A percentile compares a stretch with the other conserved stretches of the same genome.
These are phyloP conservation scores for Xerus inauris DNA, from an alignment of 2,113 vertebrate species.

Conservation along the genomic window DNA sequence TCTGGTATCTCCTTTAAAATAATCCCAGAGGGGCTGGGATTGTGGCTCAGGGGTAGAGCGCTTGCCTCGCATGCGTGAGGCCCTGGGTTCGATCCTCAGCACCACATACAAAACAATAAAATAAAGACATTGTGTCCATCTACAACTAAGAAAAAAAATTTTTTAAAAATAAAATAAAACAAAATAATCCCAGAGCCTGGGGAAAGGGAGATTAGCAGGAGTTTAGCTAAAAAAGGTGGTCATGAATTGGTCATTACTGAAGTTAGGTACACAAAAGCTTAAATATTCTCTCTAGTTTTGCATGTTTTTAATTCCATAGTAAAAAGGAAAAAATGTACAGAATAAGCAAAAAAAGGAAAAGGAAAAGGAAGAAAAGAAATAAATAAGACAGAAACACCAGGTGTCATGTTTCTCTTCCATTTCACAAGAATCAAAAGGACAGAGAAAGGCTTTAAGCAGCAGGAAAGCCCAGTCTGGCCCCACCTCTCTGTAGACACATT, in stretches of 20 bases:
- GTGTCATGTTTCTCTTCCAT: neutral
- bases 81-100: too few relatives aligned
- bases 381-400: neutral
- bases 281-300: neutral
- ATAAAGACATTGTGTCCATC: too few relatives aligned
- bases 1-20: slow-evolving; percentile 38
- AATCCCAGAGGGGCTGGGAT: slow-evolving; percentile 3
- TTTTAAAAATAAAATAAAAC: too few relatives aligned
- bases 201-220: neutral
- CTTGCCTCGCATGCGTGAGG: too few relatives aligned
- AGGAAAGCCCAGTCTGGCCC: neutral
- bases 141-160: too few relatives aligned
- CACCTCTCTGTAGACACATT: neutral
- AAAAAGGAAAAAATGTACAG: slow-evolving; percentile 30
- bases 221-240: neutral
- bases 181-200: slow-evolving; percentile 7
- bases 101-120: too few relatives aligned
- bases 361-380: neutral
- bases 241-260: neutral
- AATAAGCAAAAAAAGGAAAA: neutral
- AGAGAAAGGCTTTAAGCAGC: neutral
- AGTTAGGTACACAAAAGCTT: neutral
- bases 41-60: too few relatives aligned
- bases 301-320: neutral
- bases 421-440: slow-evolving; percentile 1